A percentile compares a stretch with the other conserved stretches of the same genome.
These are phyloP conservation scores for Stichopus chloronotus DNA, from an alignment of 35 echinoderm and acorn worm genomes.

Conservation along the genomic window DNA sequence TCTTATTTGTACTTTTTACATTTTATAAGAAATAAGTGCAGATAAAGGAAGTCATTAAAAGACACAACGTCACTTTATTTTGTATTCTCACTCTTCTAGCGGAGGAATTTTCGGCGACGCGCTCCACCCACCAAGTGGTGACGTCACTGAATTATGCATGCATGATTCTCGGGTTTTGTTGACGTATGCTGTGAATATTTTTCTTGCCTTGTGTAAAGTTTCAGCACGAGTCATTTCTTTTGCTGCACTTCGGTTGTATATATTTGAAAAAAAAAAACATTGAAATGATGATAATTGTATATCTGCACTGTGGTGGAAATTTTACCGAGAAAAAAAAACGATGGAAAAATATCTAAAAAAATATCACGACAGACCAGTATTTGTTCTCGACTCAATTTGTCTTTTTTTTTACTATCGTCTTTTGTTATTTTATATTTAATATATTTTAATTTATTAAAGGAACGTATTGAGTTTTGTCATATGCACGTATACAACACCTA, in stretches of 20 bases:
- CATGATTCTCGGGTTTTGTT: slow-evolving; percentile 20
- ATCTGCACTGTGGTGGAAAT: slow-evolving; percentile 50
- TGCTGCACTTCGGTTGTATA: slow-evolving; percentile 46
- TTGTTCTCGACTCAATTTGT: not conserved
- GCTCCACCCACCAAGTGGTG: not conserved
- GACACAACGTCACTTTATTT: no score
- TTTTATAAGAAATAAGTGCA: no score
- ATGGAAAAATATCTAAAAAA: slow-evolving; percentile 15
- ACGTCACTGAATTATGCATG: not conserved
- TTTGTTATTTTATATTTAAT: not conserved
- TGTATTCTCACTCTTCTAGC: no score
- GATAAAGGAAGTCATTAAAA: no score
- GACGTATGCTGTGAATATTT: slow-evolving; percentile 41
- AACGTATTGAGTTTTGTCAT: not conserved
- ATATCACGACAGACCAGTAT: not conserved
- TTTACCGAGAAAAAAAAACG: slow-evolving; percentile 17
- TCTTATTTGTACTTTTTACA: no score
- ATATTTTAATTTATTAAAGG: not conserved
- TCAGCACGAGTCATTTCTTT: slow-evolving; percentile 27
- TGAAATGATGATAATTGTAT: slow-evolving; percentile 52
- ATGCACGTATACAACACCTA: not conserved
- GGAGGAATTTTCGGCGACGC: no score
- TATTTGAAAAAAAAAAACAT: slow-evolving; percentile 20
- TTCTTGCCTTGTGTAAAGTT: slow-evolving; percentile 46
- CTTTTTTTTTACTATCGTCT: not conserved